Evolutionary conservation across 1,140 invertebrate species (phyloP).

Genomic region (Geopemphigus sp.): DNA sequence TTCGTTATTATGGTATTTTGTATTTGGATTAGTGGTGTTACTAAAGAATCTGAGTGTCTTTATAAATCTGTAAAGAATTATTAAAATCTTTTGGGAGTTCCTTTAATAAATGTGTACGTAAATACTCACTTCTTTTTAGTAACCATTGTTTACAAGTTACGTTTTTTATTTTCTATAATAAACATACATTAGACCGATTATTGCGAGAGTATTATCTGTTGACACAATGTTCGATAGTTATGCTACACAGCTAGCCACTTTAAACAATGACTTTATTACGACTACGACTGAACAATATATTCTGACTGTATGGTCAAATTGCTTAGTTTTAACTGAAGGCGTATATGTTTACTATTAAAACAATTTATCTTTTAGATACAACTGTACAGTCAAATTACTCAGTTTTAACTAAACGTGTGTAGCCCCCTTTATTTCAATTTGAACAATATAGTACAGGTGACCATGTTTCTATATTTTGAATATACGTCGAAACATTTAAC

Average conservation of each 20-base stretch:
- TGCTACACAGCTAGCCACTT: too few species aligned
- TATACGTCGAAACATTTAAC: too few species aligned
- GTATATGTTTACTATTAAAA: not conserved
- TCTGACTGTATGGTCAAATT: not conserved
- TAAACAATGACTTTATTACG: too few species aligned
- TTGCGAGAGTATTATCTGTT: constrained; percentile 1
- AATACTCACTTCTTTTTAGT: constrained; percentile 19
- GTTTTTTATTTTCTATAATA: constrained; percentile 26
- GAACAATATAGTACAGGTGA: too few species aligned
- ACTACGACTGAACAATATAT: not conserved
- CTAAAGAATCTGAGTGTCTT: constrained; percentile 52
- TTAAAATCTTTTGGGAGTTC: constrained; percentile 50
- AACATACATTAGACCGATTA: constrained; percentile 6
- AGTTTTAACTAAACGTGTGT: constrained; percentile 14
- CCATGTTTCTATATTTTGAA: too few species aligned
- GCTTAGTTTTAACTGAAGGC: not conserved
- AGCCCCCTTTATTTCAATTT: too few species aligned
- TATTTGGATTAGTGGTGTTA: constrained; percentile 54
- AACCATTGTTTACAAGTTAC: constrained; percentile 32
- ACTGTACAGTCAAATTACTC: not conserved
- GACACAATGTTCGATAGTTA: constrained; percentile 1
- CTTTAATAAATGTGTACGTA: constrained; percentile 19
- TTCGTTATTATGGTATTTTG: constrained; percentile 55
- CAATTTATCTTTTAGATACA: not conserved
- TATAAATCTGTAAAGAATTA: constrained; percentile 54